Conservation (phyloP, 2,113 vertebrate species). For the Anas platyrhynchos region DNA sequence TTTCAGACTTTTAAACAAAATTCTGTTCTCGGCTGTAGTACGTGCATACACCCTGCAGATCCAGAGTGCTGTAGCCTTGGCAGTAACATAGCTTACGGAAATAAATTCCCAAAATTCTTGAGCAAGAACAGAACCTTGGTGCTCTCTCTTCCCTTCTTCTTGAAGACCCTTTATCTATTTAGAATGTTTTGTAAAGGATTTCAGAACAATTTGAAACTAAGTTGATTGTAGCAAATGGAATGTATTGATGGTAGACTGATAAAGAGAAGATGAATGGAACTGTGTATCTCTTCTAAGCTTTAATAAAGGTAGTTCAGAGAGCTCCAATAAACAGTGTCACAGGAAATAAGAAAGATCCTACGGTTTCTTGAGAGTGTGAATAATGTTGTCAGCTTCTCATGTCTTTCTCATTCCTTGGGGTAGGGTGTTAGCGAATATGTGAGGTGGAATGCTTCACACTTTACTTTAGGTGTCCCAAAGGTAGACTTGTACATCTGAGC, state of each 20-base stretch:
- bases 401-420: neutral
- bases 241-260: neutral
- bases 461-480: neutral
- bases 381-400: neutral
- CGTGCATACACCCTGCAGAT: neutral
- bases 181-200: neutral
- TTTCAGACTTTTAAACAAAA: neutral
- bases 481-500: neutral
- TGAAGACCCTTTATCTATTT: neutral
- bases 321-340: neutral
- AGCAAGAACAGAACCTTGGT: neutral
- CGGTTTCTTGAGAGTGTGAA: neutral
- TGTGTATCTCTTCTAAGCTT: neutral
- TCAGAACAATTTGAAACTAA: neutral
- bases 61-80: neutral
- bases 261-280: neutral
- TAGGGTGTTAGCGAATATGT: neutral
- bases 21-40: neutral
- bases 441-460: neutral
- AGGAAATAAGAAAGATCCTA: neutral
- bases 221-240: neutral
- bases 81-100: neutral
- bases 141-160: neutral
- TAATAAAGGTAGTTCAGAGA: neutral
- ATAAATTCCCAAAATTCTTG: neutral